phyloP scores from a whole-genome alignment of 1,140 invertebrate species.

The Ips nitidus region DNA sequence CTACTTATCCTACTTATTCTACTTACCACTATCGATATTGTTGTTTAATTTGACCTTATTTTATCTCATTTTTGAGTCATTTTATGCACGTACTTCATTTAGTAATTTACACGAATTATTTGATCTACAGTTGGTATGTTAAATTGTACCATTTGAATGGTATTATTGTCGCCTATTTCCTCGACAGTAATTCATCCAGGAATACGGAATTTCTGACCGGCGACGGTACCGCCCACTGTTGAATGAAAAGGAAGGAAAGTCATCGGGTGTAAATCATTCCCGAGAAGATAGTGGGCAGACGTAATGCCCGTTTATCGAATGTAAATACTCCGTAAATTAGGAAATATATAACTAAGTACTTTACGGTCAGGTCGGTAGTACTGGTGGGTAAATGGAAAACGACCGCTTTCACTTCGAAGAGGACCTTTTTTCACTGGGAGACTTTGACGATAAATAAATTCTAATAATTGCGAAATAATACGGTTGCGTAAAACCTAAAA shows the following conservation, averaged over 20 bases:
- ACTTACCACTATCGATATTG: too few species aligned
- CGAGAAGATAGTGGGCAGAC: conserved; percentile 11
- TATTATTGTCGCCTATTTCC: neutral
- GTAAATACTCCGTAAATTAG: conserved; percentile 13
- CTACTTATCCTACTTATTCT: too few species aligned
- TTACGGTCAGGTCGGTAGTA: neutral
- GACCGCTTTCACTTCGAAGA: neutral
- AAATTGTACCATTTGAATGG: too few species aligned
- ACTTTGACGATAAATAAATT: neutral
- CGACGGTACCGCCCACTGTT: conserved; percentile 4
- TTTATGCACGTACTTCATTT: too few species aligned
- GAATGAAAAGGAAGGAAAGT: conserved; percentile 14
- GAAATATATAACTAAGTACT: conserved; percentile 11
- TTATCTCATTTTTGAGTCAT: too few species aligned
- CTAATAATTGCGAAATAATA: neutral
- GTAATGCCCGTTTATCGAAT: conserved; percentile 9
- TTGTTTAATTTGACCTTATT: too few species aligned
- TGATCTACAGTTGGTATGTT: too few species aligned
- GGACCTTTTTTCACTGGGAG: neutral
- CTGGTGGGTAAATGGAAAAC: neutral
- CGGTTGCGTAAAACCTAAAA: neutral
- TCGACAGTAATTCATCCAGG: neutral
- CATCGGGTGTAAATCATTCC: conserved; percentile 6
- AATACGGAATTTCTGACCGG: conserved; percentile 1
- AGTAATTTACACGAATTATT: too few species aligned